phyloP scores from a whole-genome alignment of 2,888 invertebrate genomes.

The Chaetogeoica ovagalla region DNA sequence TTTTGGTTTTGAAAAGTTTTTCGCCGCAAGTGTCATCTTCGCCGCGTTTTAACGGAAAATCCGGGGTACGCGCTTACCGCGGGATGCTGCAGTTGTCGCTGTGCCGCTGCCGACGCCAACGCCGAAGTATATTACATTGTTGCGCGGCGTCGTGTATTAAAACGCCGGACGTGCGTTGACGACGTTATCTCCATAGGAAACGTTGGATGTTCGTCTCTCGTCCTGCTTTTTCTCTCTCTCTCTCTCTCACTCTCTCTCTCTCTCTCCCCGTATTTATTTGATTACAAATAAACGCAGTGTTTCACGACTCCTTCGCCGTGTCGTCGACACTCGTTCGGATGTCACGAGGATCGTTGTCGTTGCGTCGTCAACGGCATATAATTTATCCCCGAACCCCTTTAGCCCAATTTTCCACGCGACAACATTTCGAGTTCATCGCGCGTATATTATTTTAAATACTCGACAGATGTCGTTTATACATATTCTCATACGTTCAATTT shows the following conservation, averaged over 20 bases:
- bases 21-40: conserved; percentile 45
- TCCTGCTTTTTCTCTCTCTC: background rate
- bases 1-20: conserved; percentile 52
- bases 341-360: background rate
- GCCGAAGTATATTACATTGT: background rate
- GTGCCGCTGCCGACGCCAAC: background rate
- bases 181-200: conserved; percentile 34
- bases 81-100: background rate
- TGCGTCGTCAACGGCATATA: background rate
- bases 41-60: conserved; percentile 48
- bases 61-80: conserved; percentile 14
- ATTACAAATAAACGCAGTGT: background rate
- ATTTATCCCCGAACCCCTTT: background rate
- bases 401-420: background rate
- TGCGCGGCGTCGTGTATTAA: background rate
- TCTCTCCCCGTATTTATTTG: no score
- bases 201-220: background rate
- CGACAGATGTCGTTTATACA: no score
- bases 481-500: no score
- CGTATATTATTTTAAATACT: no score
- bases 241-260: no score
- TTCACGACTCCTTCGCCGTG: background rate
- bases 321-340: background rate
- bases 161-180: conserved; percentile 26
- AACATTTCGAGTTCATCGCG: background rate